Evolutionary conservation across 64 coral and sea anemone genomes (phyloP), one percentile per base, ranked within the genome.

Genomic region (Pocillopora verrucosa): DNA sequence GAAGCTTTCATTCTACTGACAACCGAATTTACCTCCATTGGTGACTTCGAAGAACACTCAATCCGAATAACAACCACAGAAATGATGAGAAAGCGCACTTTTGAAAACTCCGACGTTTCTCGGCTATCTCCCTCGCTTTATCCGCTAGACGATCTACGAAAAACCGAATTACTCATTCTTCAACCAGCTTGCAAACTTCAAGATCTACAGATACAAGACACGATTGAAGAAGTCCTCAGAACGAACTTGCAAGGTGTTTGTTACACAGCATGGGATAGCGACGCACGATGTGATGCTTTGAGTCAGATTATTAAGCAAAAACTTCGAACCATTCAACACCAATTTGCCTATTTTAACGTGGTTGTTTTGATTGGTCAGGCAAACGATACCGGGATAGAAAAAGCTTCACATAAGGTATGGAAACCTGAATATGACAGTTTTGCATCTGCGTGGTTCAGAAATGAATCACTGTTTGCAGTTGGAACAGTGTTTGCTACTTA

Each of bases 381-480:
- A 30, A 87, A 84, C 36, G 95, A 96, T 60, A 96, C 91, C 34
- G 90, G 88, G 56, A 86, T 96, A 19, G 95, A 87, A 72, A 96
- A 93, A 61, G 95, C 95, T 17, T 93, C 91, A 35, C 95, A 96
- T 12, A 86, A 89, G 59, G 95, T 96, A 70, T 96, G 95, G 95
- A 93, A 96, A 16, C 95, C 95, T 2, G 89, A 96, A 3, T 96
- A 96, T 65, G 88, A 96, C 80, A 96, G 95, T 30, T 96, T 90
- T 38, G 89, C 95, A 16, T 93, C 95, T n/a, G 95, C 95, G 0
- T 96, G 95, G 95, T 96, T 90, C 85, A 93, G 88, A 57, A 96
- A 93, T 45, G 79, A 86, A 5, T 93, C 95, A 10, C 76, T 96
- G 13, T 96, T 96, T 74, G 95, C 95, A 12, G 87, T 96, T 3